Percentiles rank a stretch among this genome's conserved stretches.
phyloP scores from a whole-genome alignment of 2,797 vertebrate genomes.

The Spea hammondii region DNA sequence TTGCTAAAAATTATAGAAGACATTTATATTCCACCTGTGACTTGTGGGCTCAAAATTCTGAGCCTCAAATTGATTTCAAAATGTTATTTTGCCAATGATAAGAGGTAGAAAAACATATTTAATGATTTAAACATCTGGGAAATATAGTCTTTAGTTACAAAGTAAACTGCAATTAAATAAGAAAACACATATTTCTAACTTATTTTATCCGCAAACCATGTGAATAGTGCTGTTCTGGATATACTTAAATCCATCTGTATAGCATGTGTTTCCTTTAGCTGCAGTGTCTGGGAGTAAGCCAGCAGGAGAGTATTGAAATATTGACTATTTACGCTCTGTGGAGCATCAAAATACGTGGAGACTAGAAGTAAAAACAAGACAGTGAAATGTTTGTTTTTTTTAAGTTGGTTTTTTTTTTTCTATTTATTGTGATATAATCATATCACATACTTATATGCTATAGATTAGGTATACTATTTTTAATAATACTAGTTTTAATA shows the following conservation, averaged over 20 bases:
- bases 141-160: background rate
- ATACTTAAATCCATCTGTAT: background rate
- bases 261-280: background rate
- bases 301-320: background rate
- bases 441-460: no score
- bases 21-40: background rate
- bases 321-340: background rate
- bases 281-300: background rate
- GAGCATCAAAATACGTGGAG: background rate
- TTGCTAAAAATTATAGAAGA: constrained; percentile 5
- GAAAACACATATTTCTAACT: background rate
- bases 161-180: background rate
- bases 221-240: background rate
- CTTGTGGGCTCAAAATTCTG: background rate
- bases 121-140: constrained; percentile 1
- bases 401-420: no score
- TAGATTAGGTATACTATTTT: no score
- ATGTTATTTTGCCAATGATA: constrained; percentile 2
- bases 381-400: no score
- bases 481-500: no score
- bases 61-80: background rate
- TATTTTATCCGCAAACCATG: background rate
- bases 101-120: background rate
- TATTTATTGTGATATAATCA: no score
- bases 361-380: background rate